A percentile compares a stretch with the other conserved stretches of the same genome.
Conservation (phyloP, 2,797 vertebrate genomes). For the Sphenodon punctatus region DNA sequence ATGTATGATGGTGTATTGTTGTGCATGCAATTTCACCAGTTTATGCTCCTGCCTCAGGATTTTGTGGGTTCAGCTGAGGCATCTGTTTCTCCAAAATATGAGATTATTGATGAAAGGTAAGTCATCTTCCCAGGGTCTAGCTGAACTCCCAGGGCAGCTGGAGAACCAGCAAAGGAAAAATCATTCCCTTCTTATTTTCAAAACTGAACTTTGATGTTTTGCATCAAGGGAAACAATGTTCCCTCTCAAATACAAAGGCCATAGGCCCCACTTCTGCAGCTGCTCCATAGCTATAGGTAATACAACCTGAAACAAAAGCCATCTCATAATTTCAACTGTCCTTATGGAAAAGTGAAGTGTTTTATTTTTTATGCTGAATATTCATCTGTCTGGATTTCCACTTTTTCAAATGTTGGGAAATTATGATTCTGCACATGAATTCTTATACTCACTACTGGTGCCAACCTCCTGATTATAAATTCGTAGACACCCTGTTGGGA, state of each 20-base stretch:
- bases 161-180: slow-evolving; percentile 42
- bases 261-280: slow-evolving; percentile 42
- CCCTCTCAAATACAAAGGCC: slow-evolving; percentile 29
- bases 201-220: slow-evolving; percentile 28
- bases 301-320: slow-evolving; percentile 55
- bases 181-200: slow-evolving; percentile 23
- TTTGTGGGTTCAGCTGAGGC: neutral
- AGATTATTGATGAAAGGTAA: slow-evolving; percentile 37
- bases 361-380: too few species aligned
- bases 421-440: neutral
- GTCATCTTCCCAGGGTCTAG: slow-evolving; percentile 15
- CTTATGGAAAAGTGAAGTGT: slow-evolving; percentile 54
- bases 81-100: slow-evolving; percentile 41
- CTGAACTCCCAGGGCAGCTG: slow-evolving; percentile 21
- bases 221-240: slow-evolving; percentile 30
- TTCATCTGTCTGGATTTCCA: slow-evolving; percentile 21
- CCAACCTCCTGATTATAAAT: neutral
- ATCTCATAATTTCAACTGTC: slow-evolving; percentile 39
- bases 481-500: too few species aligned
- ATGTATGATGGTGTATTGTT: neutral
- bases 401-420: neutral
- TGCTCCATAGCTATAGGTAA: slow-evolving; percentile 31
- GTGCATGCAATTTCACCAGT: neutral
- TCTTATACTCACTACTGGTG: neutral
- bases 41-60: slow-evolving; percentile 30